Evolutionary conservation across 92 coral and sea anemone genomes (phyloP).

Genomic region (Anthopleura xanthogrammica): DNA sequence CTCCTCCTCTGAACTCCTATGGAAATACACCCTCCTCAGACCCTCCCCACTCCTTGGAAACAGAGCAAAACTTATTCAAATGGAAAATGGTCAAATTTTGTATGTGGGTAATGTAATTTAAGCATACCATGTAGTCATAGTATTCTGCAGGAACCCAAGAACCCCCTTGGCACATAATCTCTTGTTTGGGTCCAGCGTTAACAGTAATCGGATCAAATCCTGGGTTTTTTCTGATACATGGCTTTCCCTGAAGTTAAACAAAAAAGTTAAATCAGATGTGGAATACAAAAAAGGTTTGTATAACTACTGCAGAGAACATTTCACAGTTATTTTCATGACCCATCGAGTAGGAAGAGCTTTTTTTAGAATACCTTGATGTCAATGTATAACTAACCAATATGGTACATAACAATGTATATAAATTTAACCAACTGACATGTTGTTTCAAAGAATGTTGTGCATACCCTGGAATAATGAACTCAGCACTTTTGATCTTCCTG

Average conservation of each 20-base stretch:
- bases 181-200: constrained; percentile 88
- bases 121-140: constrained; percentile 90
- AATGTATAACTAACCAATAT: too few relatives aligned
- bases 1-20: too few relatives aligned
- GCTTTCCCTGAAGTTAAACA: constrained; percentile 64
- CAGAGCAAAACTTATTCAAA: not conserved
- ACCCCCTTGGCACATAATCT: constrained; percentile 89
- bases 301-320: not conserved
- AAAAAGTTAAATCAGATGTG: not conserved
- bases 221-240: constrained; percentile 91
- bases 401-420: too few relatives aligned
- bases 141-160: constrained; percentile 71
- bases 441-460: constrained; percentile 5
- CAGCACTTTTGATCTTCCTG: constrained; percentile 96
- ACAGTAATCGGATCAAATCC: constrained; percentile 73
- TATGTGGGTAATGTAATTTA: too few relatives aligned
- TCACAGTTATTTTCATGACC: not conserved
- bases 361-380: too few relatives aligned
- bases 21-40: too few relatives aligned
- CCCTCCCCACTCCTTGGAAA: too few relatives aligned
- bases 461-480: constrained; percentile 87
- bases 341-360: too few relatives aligned
- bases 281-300: not conserved
- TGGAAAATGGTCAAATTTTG: too few relatives aligned
- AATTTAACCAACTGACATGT: too few relatives aligned